A percentile compares a stretch with the other conserved stretches of the same genome.
These are phyloP conservation scores for Parnassius glacialis DNA, from an alignment of 2,888 invertebrate species.

Conservation along the genomic window DNA sequence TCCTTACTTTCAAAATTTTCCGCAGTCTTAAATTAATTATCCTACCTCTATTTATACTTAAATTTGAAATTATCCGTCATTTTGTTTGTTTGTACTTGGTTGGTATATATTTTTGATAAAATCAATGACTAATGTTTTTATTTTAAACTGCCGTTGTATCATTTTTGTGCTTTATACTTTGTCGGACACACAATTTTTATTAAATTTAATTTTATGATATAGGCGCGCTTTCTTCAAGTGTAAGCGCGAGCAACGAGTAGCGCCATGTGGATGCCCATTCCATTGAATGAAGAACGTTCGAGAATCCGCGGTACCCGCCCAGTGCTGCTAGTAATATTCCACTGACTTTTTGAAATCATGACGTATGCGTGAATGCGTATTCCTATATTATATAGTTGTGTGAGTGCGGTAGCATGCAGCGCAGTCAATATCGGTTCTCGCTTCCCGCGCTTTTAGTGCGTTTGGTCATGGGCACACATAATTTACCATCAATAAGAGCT, in stretches of 20 bases:
- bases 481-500: too few species aligned
- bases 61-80: not conserved
- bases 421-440: constrained; percentile 40
- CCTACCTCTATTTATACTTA: too few species aligned
- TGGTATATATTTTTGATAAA: too few species aligned
- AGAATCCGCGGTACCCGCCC: constrained; percentile 46
- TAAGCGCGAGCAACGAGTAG: constrained; percentile 17
- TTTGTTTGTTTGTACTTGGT: too few species aligned
- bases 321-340: constrained; percentile 62
- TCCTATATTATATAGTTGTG: constrained; percentile 27
- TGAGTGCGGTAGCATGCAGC: constrained; percentile 32
- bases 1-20: too few species aligned
- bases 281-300: constrained; percentile 50
- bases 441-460: constrained; percentile 31
- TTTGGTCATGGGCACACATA: not conserved
- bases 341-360: constrained; percentile 55
- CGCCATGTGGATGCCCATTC: constrained; percentile 30
- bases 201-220: too few species aligned
- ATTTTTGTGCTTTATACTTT: too few species aligned
- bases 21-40: too few species aligned
- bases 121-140: too few species aligned
- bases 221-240: constrained; percentile 27
- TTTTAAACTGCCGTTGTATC: too few species aligned
- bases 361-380: constrained; percentile 39
- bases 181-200: too few species aligned